Conservation (phyloP, 1,140 invertebrate species). For the Dendrolimus kikuchii region DNA sequence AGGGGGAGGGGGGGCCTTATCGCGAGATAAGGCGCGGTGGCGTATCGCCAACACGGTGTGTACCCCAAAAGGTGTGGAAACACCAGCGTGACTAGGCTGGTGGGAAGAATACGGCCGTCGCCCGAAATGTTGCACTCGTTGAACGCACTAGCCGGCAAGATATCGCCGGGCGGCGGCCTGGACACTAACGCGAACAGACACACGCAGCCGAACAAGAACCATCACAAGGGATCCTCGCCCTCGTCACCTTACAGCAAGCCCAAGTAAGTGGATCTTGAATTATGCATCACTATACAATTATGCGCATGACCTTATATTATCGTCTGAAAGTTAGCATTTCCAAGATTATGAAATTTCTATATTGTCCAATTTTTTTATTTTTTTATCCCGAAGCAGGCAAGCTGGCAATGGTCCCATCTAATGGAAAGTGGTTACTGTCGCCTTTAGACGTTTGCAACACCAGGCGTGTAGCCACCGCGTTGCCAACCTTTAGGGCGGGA, state of each 20-base stretch:
- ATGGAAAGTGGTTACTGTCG: too few species aligned
- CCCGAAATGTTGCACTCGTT: conserved; percentile 82
- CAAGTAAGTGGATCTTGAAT: conserved; percentile 60
- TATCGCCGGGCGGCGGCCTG: conserved; percentile 79
- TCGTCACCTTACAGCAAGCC: conserved; percentile 59
- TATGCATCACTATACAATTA: neutral
- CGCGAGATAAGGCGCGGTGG: conserved; percentile 60
- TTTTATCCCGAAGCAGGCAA: too few species aligned
- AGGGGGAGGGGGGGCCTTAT: conserved; percentile 59
- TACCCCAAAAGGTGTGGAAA: conserved; percentile 40
- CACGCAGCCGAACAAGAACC: conserved; percentile 73
- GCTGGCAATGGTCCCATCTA: too few species aligned
- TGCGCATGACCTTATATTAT: too few species aligned
- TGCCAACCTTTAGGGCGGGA: too few species aligned
- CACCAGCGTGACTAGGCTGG: conserved; percentile 62
- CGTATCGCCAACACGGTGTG: conserved; percentile 28
- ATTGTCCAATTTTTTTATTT: too few species aligned
- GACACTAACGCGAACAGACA: conserved; percentile 75
- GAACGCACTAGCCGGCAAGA: conserved; percentile 85
- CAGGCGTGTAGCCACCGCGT: too few species aligned
- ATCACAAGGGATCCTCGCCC: conserved; percentile 45
- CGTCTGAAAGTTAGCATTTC: too few species aligned
- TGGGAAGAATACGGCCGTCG: conserved; percentile 57
- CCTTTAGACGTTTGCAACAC: too few species aligned
- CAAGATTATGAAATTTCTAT: too few species aligned